phyloP scores from a whole-genome alignment of 2,888 invertebrate species.

The Cryptus armator region DNA sequence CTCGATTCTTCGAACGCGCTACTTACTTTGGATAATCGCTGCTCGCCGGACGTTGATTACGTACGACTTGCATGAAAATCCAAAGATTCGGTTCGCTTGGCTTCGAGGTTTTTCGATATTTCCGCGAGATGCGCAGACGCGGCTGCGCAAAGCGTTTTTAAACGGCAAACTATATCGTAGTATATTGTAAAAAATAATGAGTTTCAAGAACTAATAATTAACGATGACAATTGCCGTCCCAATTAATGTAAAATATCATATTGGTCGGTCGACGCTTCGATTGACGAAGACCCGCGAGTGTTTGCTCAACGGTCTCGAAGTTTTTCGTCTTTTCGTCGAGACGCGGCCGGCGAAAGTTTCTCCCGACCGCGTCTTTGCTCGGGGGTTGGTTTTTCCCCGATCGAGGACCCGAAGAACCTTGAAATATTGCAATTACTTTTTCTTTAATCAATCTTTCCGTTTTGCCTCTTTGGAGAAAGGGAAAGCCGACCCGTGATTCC shows the following conservation, averaged over 20 bases:
- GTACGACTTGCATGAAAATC: slow-evolving; percentile 28
- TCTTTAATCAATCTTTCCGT: slow-evolving; percentile 39
- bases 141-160: too few species aligned
- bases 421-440: slow-evolving; percentile 50
- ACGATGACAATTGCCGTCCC: too few species aligned
- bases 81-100: slow-evolving; percentile 17
- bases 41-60: slow-evolving; percentile 39
- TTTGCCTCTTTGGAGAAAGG: not conserved
- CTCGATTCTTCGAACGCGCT: slow-evolving; percentile 65
- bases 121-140: too few species aligned
- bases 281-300: slow-evolving; percentile 47
- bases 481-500: slow-evolving; percentile 12
- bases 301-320: slow-evolving; percentile 35
- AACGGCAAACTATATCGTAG: too few species aligned
- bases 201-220: not conserved
- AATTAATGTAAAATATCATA: too few species aligned
- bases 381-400: not conserved
- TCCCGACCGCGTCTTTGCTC: not conserved
- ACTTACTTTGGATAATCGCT: slow-evolving; percentile 74
- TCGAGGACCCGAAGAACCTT: slow-evolving; percentile 16
- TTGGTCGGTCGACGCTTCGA: too few species aligned
- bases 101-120: not conserved
- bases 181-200: not conserved
- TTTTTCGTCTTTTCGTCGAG: slow-evolving; percentile 24
- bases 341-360: slow-evolving; percentile 21